Conservation (phyloP, 2,797 vertebrate genomes). For the Acrossocheilus wenchowensis region DNA sequence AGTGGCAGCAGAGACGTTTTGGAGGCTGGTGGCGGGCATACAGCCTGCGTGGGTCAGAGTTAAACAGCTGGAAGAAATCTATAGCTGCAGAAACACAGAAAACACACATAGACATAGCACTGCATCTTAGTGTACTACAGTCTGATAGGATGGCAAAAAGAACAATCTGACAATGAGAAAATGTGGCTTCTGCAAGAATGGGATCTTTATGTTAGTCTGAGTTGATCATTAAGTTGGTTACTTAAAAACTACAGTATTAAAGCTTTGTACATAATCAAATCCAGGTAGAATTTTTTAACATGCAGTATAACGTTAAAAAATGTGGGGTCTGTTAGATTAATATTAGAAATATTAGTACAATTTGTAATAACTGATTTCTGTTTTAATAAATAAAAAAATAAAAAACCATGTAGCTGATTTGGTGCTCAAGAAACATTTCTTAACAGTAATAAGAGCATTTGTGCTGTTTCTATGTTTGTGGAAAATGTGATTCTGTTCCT, state of each 20-base stretch:
- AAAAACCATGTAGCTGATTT: too few species aligned
- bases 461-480: too few species aligned
- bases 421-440: too few species aligned
- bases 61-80: slow-evolving; percentile 46
- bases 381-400: background rate
- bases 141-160: background rate
- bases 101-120: background rate
- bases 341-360: background rate
- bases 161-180: slow-evolving; percentile 16
- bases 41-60: slow-evolving; percentile 7
- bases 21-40: slow-evolving; percentile 24
- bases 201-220: background rate
- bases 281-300: background rate
- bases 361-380: background rate
- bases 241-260: background rate
- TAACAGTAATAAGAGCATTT: too few species aligned
- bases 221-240: background rate
- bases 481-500: background rate
- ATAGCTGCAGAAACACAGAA: slow-evolving; percentile 7
- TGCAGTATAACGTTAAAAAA: background rate
- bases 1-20: slow-evolving; percentile 32
- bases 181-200: background rate
- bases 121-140: background rate
- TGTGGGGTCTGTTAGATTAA: background rate
- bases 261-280: background rate